Evolutionary conservation across 2,797 vertebrate genomes (phyloP).

Genomic region (Atherinosoma microstoma): DNA sequence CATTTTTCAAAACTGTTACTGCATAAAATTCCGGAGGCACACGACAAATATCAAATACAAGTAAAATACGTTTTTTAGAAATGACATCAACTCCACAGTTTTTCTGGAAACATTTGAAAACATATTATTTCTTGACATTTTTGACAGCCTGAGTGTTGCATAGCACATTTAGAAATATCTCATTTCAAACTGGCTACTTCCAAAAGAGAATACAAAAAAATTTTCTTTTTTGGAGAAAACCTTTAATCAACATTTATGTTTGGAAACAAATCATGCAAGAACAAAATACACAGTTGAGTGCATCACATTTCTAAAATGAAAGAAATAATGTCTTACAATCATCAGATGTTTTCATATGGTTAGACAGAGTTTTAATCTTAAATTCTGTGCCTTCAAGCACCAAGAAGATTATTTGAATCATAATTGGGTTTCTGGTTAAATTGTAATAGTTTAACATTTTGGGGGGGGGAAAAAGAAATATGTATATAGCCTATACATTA

Average conservation of each 20-base stretch:
- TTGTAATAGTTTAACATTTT: background rate
- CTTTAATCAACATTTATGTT: background rate
- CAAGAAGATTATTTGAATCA: background rate
- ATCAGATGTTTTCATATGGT: background rate
- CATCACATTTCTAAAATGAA: background rate
- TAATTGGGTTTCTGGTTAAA: background rate
- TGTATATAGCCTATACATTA: too few species aligned
- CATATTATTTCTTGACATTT: background rate
- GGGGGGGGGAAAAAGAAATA: too few species aligned
- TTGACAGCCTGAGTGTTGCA: background rate
- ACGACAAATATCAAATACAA: background rate
- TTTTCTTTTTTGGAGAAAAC: background rate
- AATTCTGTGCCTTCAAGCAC: background rate
- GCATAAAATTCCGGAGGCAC: background rate
- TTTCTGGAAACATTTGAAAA: background rate
- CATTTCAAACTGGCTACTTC: background rate
- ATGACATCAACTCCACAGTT: background rate
- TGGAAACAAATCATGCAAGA: background rate
- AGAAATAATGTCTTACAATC: background rate
- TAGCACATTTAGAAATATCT: background rate
- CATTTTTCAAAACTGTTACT: conserved; percentile 1
- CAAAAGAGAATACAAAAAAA: background rate
- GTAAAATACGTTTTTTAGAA: background rate
- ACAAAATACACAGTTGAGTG: background rate
- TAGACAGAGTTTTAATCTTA: background rate